A percentile compares a stretch with the other conserved stretches of the same genome.
phyloP scores from a whole-genome alignment of 2,113 vertebrate genomes.

The Sula dactylatra region DNA sequence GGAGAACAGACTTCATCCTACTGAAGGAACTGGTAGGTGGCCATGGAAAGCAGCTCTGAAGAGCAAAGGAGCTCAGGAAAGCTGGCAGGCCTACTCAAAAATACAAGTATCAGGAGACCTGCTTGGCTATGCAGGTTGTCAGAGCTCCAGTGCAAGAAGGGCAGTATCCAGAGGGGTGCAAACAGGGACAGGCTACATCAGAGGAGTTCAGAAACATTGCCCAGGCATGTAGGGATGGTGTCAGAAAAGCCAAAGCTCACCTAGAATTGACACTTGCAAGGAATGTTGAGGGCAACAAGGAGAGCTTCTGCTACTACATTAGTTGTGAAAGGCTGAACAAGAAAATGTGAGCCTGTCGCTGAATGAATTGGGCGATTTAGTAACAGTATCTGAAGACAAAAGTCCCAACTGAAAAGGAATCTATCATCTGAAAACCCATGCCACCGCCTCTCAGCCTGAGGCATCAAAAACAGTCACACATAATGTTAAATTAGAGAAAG shows the following conservation, averaged over 20 bases:
- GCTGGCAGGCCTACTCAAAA: neutral
- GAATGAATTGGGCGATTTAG: neutral
- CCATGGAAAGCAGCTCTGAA: neutral
- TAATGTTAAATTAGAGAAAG: neutral
- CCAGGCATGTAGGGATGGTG: neutral
- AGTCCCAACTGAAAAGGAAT: neutral
- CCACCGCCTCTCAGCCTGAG: neutral
- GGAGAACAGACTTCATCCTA: neutral
- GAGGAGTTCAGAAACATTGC: neutral
- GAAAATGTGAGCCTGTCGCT: neutral
- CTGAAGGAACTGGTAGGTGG: neutral
- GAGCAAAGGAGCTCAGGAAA: neutral
- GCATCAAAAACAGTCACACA: neutral
- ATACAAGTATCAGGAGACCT: neutral
- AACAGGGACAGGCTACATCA: neutral
- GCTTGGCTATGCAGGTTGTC: neutral
- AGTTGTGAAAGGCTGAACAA: neutral
- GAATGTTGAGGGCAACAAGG: neutral
- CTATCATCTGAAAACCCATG: neutral
- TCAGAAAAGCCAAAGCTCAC: neutral
- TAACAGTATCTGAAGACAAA: neutral
- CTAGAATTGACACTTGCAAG: neutral
- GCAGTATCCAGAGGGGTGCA: neutral
- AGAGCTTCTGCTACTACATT: neutral
- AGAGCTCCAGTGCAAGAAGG: neutral